A percentile compares a stretch with the other conserved stretches of the same genome.
Conservation (phyloP, 2,888 invertebrate species). For the Prosapia bicincta region DNA sequence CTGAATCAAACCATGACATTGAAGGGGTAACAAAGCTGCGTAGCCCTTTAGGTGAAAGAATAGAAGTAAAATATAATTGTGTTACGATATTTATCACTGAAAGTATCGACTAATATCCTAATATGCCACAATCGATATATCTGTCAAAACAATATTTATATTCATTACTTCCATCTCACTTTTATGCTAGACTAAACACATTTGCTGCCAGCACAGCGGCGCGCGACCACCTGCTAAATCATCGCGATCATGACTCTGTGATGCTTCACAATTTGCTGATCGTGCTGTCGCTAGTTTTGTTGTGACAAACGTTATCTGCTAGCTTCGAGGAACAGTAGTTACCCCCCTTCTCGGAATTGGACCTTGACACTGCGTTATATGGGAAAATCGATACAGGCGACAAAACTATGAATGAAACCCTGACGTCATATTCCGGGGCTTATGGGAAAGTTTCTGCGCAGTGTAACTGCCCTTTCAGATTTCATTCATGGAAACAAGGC, state of each 20-base stretch:
- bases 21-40: no score
- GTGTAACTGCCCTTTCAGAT: not conserved
- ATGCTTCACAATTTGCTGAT: not conserved
- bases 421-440: not conserved
- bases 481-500: not conserved
- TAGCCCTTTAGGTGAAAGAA: no score
- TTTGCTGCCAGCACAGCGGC: not conserved
- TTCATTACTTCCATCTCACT: no score
- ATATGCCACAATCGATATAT: no score
- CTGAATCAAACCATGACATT: no score
- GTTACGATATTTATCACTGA: no score
- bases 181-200: no score
- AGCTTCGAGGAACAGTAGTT: not conserved
- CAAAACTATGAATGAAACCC: not conserved
- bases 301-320: not conserved
- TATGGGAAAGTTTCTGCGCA: not conserved
- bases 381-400: not conserved
- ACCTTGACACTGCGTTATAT: not conserved
- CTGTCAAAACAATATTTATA: no score
- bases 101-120: no score
- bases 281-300: not conserved
- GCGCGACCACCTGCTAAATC: not conserved
- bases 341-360: not conserved
- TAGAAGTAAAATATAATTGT: no score
- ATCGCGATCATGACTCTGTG: no score